A percentile compares a stretch with the other conserved stretches of the same genome.
These are phyloP conservation scores for Sphaerophoria taeniata DNA, from an alignment of 2,888 invertebrate species.

Conservation along the genomic window DNA sequence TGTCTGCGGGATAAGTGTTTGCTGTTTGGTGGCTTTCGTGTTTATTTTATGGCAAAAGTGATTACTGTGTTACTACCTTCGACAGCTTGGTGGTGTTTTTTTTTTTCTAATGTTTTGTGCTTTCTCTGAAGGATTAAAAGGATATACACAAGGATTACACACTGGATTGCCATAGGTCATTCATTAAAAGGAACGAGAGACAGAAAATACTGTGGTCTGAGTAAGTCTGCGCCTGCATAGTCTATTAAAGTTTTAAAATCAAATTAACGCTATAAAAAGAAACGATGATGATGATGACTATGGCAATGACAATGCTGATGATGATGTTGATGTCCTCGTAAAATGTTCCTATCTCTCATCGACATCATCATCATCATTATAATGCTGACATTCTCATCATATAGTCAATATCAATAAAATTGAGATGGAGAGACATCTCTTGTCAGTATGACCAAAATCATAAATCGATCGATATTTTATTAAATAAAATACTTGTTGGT, in stretches of 20 bases:
- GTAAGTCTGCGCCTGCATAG: conserved; percentile 46
- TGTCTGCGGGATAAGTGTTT: conserved; percentile 51
- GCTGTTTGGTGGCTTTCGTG: conserved; percentile 24
- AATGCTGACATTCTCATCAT: conserved; percentile 9
- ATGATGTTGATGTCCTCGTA: conserved; percentile 17
- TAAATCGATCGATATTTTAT: conserved; percentile 71
- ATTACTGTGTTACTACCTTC: conserved; percentile 39
- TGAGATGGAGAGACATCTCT: conserved; percentile 2
- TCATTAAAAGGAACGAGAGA: no score
- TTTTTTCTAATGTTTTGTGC: no score
- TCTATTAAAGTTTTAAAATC: conserved; percentile 39
- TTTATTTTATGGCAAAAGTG: conserved; percentile 50
- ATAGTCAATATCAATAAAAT: not conserved
- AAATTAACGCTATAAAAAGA: conserved; percentile 38
- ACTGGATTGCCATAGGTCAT: no score
- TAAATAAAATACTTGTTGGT: conserved; percentile 36
- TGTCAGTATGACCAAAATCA: conserved; percentile 54
- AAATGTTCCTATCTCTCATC: conserved; percentile 25
- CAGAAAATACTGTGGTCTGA: not conserved
- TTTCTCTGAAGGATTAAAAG: conserved; percentile 42
- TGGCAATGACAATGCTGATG: not conserved
- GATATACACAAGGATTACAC: conserved; percentile 44
- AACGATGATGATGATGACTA: not conserved
- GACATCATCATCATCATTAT: conserved; percentile 30
- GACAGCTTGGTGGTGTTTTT: conserved; percentile 24